These are phyloP conservation scores for Pristionchus arcanus DNA, from an alignment of 2,888 invertebrate genomes.

Conservation along the genomic window DNA sequence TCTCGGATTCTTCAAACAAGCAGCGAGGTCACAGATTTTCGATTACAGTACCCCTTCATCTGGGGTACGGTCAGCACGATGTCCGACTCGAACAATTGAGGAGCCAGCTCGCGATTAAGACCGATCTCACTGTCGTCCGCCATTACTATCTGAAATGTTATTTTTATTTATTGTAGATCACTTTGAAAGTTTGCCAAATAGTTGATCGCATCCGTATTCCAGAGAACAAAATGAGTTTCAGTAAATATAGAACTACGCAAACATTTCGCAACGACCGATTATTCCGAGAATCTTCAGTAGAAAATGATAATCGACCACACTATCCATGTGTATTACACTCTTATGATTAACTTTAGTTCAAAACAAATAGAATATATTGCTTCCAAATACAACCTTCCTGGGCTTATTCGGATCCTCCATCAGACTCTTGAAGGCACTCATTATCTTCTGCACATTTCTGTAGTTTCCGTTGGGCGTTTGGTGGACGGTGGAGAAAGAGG, in stretches of 20 bases:
- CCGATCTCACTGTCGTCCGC: constrained; percentile 76
- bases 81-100: constrained; percentile 76
- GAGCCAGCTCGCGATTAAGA: constrained; percentile 72
- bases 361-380: too few relatives aligned
- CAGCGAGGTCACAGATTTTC: constrained; percentile 47
- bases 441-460: constrained; percentile 41
- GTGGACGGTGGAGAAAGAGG: constrained; percentile 34
- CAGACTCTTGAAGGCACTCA: constrained; percentile 21
- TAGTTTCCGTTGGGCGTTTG: constrained; percentile 41
- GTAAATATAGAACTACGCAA: too few relatives aligned
- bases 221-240: too few relatives aligned
- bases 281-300: too few relatives aligned
- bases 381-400: constrained; percentile 24
- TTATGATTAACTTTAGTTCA: too few relatives aligned
- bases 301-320: too few relatives aligned
- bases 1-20: not conserved
- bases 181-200: too few relatives aligned
- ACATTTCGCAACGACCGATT: too few relatives aligned
- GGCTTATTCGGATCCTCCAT: constrained; percentile 12
- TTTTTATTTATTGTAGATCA: too few relatives aligned
- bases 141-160: not conserved
- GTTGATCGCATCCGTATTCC: too few relatives aligned
- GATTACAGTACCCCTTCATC: constrained; percentile 70
- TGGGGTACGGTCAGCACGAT: constrained; percentile 76
- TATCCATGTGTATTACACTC: too few relatives aligned